A percentile compares a stretch with the other conserved stretches of the same genome.
These are phyloP conservation scores for Rhodinocichla rosea DNA, from an alignment of 2,113 vertebrate genomes.

Conservation along the genomic window DNA sequence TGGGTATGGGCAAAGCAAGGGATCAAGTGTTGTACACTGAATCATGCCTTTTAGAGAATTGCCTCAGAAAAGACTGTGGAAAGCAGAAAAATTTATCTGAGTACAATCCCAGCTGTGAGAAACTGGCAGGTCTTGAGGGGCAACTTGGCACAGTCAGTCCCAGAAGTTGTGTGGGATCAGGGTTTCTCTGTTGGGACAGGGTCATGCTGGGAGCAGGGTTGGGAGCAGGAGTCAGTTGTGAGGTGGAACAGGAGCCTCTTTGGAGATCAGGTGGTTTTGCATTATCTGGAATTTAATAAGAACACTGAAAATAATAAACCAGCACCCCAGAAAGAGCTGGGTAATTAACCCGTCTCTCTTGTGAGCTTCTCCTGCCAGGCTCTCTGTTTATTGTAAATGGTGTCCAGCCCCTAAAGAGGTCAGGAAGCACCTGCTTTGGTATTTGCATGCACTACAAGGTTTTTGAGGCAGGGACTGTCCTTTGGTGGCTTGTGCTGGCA, in stretches of 20 bases:
- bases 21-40: background rate
- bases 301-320: background rate
- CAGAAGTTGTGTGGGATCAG: background rate
- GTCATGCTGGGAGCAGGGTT: background rate
- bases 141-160: background rate
- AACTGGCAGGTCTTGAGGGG: background rate
- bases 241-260: background rate
- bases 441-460: conserved; percentile 22
- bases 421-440: conserved; percentile 42
- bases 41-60: background rate
- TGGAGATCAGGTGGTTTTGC: background rate
- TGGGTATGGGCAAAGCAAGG: background rate
- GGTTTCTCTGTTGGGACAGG: background rate
- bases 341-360: background rate
- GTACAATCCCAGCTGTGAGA: background rate
- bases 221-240: background rate
- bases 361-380: background rate
- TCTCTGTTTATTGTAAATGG: background rate
- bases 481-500: background rate
- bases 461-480: background rate
- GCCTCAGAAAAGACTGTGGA: background rate
- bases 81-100: background rate
- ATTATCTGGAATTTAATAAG: background rate
- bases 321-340: background rate
- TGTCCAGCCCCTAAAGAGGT: background rate